Evolutionary conservation across 2,888 invertebrate genomes (phyloP), one percentile per base, ranked within the genome.

Genomic region (Ophion costatus): DNA sequence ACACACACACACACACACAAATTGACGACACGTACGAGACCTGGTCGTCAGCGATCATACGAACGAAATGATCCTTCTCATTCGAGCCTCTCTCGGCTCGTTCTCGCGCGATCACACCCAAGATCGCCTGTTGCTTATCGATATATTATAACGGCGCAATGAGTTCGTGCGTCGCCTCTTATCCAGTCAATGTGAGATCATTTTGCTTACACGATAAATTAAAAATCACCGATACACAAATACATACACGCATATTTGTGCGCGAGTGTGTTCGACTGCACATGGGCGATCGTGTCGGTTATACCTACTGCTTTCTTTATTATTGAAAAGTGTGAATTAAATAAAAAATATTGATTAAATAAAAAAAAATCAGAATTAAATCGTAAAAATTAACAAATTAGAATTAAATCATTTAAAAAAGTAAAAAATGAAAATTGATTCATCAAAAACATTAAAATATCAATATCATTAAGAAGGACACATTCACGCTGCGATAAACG

Each of bases 141-240:
- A 80, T 76, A 51, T 22, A 20, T 75, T 75, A 83, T 83, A 83
- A 71, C 66, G 33, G 64, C 71, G 71, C 59, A 80, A 80, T 75
- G 59, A 57, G 79, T 51, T 57, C 71, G 57, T 57, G 45, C 45
- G 14, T 45, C 69, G 67, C 76, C 63, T 77, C 59, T 57, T 45
- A 45, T 45, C 67, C 73, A 71, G 66, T 76, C 82, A 84, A 74
- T 81, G 24, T 63, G 79, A 86, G 67, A 66, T 71, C 71, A 59
- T 64, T 45, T 86, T 90, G 90, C 89, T 90, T 90, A 89, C 86
- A 87, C 83, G 83, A 90, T 90, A 90, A 90, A 90, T 90, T 89
- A 85, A 77, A 87, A 86, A 86, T 86, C 82, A 73, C 71, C 77
- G 77, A 56, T 69, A 20, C 42, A 4, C n/a, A 69, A 11, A 59